Evolutionary conservation across 2,797 vertebrate genomes (phyloP).

Genomic region (Caiman crocodilus): DNA sequence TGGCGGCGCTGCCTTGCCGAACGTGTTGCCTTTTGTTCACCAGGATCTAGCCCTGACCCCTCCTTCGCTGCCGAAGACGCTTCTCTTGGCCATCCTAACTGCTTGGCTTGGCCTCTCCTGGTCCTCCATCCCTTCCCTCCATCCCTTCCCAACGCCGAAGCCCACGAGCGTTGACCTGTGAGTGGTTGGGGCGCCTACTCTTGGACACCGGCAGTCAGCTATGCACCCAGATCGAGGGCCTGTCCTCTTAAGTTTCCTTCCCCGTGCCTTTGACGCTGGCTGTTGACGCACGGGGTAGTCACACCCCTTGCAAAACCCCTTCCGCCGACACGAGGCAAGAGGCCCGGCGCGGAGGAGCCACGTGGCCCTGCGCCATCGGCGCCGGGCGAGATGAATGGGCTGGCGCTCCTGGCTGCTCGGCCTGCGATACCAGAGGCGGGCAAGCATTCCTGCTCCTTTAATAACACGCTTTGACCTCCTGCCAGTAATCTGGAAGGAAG

Average conservation of each 20-base stretch:
- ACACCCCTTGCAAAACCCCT: neutral
- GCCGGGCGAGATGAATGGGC: neutral
- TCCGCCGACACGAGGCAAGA: neutral
- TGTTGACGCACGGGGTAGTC: neutral
- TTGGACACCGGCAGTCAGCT: neutral
- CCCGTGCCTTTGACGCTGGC: neutral
- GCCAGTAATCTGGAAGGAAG: slow-evolving; percentile 85
- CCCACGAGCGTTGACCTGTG: too few species aligned
- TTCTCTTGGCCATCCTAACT: too few species aligned
- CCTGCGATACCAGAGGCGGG: neutral
- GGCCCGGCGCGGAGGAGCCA: neutral
- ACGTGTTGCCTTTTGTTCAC: too few species aligned
- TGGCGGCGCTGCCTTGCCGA: too few species aligned
- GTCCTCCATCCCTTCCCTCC: neutral
- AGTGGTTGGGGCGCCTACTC: neutral
- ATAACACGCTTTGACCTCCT: accelerated
- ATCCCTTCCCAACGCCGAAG: neutral
- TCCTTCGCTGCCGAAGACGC: too few species aligned
- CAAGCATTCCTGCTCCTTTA: neutral
- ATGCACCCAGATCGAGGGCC: neutral
- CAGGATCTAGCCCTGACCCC: too few species aligned
- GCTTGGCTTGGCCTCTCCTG: neutral
- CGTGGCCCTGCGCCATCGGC: neutral
- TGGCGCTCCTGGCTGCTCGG: neutral
- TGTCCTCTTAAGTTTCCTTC: neutral